Evolutionary conservation across 2,113 vertebrate species (phyloP).

Genomic region (Gymnobelideus leadbeateri): DNA sequence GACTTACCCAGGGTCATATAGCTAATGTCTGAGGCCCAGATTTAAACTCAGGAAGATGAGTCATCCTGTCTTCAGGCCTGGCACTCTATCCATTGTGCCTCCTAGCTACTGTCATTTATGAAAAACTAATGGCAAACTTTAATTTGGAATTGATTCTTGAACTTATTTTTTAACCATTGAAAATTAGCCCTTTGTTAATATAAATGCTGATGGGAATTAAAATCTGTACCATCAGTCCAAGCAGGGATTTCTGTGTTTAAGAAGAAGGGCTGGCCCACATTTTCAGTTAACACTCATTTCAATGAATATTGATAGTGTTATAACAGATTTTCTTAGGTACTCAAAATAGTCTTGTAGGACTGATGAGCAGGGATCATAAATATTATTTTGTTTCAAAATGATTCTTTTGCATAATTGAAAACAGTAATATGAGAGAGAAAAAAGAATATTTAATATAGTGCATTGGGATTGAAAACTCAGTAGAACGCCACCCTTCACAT

Average conservation of each 20-base stretch:
- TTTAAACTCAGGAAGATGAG: no score
- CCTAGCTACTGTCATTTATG: not conserved
- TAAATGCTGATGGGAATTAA: not conserved
- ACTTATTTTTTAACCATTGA: not conserved
- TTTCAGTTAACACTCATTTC: conserved; percentile 40
- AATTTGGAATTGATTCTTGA: not conserved
- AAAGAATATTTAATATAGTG: not conserved
- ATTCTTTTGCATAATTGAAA: not conserved
- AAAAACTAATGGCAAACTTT: not conserved
- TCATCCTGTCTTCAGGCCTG: no score
- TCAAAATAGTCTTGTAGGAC: not conserved
- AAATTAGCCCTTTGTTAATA: not conserved
- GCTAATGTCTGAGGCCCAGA: no score
- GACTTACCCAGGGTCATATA: no score
- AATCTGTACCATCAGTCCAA: not conserved
- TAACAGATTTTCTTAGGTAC: not conserved
- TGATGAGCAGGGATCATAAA: not conserved
- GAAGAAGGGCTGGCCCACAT: not conserved
- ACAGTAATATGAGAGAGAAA: not conserved
- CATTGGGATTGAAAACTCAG: not conserved
- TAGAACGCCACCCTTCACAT: not conserved
- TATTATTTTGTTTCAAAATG: not conserved
- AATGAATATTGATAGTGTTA: conserved; percentile 26
- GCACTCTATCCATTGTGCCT: no score
- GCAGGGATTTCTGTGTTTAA: conserved; percentile 24